A percentile compares a stretch with the other conserved stretches of the same genome.
These are phyloP conservation scores for Holotrichia oblita DNA, from an alignment of 1,140 invertebrate species.

Conservation along the genomic window DNA sequence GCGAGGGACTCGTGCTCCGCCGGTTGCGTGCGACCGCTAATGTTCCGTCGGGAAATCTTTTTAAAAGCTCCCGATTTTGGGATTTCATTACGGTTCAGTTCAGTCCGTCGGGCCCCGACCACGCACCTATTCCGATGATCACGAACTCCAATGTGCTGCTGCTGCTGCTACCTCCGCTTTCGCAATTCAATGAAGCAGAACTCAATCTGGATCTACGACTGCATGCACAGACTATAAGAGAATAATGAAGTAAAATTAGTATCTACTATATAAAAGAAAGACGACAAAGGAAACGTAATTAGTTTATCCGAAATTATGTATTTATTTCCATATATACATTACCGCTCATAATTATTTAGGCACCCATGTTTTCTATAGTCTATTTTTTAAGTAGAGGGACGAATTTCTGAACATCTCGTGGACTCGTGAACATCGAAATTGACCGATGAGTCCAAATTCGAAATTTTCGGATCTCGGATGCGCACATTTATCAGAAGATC, in stretches of 20 bases:
- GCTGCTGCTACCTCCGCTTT: not conserved
- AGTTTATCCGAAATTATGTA: too few species aligned
- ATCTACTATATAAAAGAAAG: not conserved
- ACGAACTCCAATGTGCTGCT: not conserved
- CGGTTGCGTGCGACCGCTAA: conserved; percentile 48
- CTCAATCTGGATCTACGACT: not conserved
- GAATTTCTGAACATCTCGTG: too few species aligned
- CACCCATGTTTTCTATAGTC: too few species aligned
- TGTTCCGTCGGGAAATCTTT: conserved; percentile 53
- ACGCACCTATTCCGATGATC: conserved; percentile 24
- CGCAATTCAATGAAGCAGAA: not conserved
- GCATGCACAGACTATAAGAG: not conserved
- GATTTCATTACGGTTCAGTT: conserved; percentile 51
- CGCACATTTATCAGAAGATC: too few species aligned
- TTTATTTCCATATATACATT: too few species aligned
- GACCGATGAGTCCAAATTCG: too few species aligned
- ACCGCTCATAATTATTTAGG: too few species aligned
- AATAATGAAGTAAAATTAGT: not conserved
- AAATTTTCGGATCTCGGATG: too few species aligned
- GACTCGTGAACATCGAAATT: too few species aligned
- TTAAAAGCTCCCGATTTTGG: conserved; percentile 54
- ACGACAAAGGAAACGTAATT: not conserved
- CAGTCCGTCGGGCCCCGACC: not conserved
- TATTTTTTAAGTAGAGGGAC: too few species aligned
- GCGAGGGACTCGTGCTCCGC: conserved; percentile 38